Evolutionary conservation across 2,113 vertebrate species (phyloP).

Genomic region (Onychostoma macrolepis): DNA sequence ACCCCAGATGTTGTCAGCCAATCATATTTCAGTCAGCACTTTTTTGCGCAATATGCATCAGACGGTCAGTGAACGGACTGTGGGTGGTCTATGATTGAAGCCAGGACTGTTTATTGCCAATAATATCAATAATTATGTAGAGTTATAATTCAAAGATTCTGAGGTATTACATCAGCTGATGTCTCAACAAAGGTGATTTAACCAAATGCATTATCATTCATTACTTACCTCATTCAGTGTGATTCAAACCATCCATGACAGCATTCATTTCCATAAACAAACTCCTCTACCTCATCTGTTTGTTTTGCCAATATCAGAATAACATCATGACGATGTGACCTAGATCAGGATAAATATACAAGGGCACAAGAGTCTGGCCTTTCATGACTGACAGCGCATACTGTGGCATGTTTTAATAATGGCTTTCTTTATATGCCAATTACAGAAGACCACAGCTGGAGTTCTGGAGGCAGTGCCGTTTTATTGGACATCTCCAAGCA

Average conservation of each 20-base stretch:
- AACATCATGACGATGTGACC: constrained; percentile 30
- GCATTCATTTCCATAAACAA: constrained; percentile 28
- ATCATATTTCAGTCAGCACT: background rate
- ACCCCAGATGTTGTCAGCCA: background rate
- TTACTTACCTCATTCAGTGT: background rate
- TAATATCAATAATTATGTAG: constrained; percentile 2
- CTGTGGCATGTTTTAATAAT: constrained; percentile 27
- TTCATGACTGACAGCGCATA: constrained; percentile 28
- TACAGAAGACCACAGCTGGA: constrained; percentile 24
- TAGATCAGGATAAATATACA: constrained; percentile 37
- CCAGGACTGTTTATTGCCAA: background rate
- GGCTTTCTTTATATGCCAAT: constrained; percentile 39
- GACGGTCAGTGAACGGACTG: background rate
- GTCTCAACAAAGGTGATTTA: constrained; percentile 1
- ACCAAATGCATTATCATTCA: background rate
- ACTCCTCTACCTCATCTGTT: background rate
- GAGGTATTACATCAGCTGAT: background rate
- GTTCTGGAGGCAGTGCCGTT: constrained; percentile 26
- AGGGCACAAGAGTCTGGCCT: background rate
- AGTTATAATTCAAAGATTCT: background rate
- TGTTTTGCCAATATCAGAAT: constrained; percentile 10
- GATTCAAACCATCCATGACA: background rate
- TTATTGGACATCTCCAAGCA: constrained; percentile 31
- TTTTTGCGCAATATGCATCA: background rate
- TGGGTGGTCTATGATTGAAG: background rate